Conservation (phyloP, 2,797 vertebrate species). For the Poeciliopsis paucimaculata region DNA sequence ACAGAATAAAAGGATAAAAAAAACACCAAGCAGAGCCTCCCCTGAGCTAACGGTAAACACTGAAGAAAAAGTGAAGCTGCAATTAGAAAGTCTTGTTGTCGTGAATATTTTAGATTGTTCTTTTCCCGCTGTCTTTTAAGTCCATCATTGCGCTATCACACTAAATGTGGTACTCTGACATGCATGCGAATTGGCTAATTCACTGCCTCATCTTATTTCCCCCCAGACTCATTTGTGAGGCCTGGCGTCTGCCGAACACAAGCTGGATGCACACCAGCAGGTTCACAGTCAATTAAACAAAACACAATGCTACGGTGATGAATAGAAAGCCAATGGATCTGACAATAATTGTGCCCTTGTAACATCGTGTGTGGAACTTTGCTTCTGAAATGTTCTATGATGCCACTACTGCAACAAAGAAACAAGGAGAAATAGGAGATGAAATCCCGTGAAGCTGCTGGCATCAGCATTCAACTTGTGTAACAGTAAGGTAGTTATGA, state of each 20-base stretch:
- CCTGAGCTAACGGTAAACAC: slow-evolving; percentile 22
- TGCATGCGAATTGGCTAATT: slow-evolving; percentile 72
- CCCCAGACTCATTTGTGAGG: slow-evolving; percentile 71
- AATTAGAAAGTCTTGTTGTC: slow-evolving; percentile 35
- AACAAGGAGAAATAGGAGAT: slow-evolving; percentile 32
- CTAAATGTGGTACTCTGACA: slow-evolving; percentile 55
- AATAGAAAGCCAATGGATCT: slow-evolving; percentile 73
- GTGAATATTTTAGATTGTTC: slow-evolving; percentile 39
- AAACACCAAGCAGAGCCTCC: slow-evolving; percentile 16
- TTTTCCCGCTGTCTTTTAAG: slow-evolving; percentile 54
- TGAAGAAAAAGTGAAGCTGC: slow-evolving; percentile 21
- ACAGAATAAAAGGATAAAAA: slow-evolving; percentile 11
- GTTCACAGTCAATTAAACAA: slow-evolving; percentile 81
- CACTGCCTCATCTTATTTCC: slow-evolving; percentile 70
- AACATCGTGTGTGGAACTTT: slow-evolving; percentile 65
- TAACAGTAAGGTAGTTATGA: slow-evolving; percentile 76
- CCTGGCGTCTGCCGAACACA: slow-evolving; percentile 64
- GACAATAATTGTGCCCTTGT: slow-evolving; percentile 72
- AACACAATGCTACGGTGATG: slow-evolving; percentile 70
- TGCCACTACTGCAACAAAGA: slow-evolving; percentile 36
- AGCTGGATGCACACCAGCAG: slow-evolving; percentile 73
- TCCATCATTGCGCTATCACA: slow-evolving; percentile 60
- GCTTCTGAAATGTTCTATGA: slow-evolving; percentile 55
- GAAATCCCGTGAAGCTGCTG: slow-evolving; percentile 47
- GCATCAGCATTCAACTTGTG: slow-evolving; percentile 73